phyloP scores from a whole-genome alignment of 2,113 vertebrate genomes.

The Helogale parvula region DNA sequence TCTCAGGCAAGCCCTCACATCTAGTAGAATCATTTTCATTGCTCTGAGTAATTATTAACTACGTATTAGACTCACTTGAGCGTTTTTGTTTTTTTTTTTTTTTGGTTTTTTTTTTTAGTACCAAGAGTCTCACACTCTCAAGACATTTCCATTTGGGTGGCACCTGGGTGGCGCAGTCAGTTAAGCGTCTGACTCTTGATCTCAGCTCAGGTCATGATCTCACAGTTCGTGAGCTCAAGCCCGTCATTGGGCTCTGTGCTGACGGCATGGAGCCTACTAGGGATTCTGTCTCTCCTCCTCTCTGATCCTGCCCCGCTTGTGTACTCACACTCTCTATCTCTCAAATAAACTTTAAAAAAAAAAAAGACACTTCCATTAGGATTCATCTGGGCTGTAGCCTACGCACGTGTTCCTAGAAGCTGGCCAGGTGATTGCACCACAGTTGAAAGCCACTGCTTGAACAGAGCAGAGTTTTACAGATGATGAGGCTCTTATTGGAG shows the following conservation, averaged over 20 bases:
- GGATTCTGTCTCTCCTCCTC: too few species aligned
- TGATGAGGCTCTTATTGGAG: neutral
- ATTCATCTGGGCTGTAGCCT: neutral
- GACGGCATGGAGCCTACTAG: too few species aligned
- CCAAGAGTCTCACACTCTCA: neutral
- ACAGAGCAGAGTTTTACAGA: too few species aligned
- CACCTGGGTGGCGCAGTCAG: too few species aligned
- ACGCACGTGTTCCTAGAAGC: neutral
- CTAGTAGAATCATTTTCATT: neutral
- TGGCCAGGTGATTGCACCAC: accelerated
- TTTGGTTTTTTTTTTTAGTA: neutral
- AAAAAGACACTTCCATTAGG: too few species aligned
- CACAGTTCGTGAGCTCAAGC: too few species aligned
- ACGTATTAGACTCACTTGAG: neutral
- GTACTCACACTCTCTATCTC: too few species aligned
- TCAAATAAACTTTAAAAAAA: too few species aligned
- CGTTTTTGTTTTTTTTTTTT: neutral
- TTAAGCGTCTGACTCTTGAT: too few species aligned
- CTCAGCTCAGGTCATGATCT: too few species aligned
- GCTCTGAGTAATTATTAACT: conserved; percentile 1
- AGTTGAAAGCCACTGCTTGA: neutral
- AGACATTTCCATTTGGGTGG: neutral
- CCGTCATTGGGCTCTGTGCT: too few species aligned
- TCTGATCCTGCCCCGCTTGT: too few species aligned
- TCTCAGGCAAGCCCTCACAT: neutral